Conservation (phyloP, 2,888 invertebrate species). For the Andrena fulva region DNA sequence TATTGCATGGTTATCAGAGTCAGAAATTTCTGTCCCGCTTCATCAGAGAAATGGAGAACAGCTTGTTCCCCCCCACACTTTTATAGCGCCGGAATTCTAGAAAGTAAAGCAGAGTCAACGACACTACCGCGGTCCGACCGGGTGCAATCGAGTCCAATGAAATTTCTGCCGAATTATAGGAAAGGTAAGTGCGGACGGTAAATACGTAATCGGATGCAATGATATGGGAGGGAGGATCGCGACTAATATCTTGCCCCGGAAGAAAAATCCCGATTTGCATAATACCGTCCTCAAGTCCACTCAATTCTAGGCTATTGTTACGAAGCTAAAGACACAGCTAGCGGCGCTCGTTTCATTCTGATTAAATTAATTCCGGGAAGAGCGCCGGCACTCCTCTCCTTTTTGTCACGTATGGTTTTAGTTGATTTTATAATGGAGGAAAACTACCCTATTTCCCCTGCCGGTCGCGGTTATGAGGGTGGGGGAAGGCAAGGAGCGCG, state of each 20-base stretch:
- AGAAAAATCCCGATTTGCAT: conserved; percentile 64
- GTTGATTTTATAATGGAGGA: conserved; percentile 80
- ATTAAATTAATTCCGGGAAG: conserved; percentile 74
- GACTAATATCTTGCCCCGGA: conserved; percentile 43
- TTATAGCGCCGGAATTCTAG: background rate
- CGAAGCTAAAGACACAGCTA: conserved; percentile 69
- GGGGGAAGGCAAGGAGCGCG: conserved; percentile 33
- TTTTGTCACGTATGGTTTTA: conserved; percentile 79
- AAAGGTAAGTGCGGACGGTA: background rate
- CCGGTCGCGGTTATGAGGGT: conserved; percentile 67
- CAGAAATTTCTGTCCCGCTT: background rate
- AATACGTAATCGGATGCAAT: conserved; percentile 34
- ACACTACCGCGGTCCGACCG: background rate
- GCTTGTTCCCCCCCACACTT: background rate
- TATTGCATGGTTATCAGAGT: conserved; percentile 8
- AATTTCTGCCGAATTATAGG: background rate
- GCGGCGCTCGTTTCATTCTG: conserved; percentile 72
- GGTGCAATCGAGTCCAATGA: background rate
- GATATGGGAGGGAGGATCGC: background rate
- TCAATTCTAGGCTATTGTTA: conserved; percentile 66
- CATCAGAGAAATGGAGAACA: background rate
- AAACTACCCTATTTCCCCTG: conserved; percentile 72
- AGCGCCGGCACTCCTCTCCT: conserved; percentile 63
- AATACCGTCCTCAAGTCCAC: conserved; percentile 62
- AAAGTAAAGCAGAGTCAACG: background rate